phyloP scores from a whole-genome alignment of 2,888 invertebrate genomes.

The Pristionchus mayeri region DNA sequence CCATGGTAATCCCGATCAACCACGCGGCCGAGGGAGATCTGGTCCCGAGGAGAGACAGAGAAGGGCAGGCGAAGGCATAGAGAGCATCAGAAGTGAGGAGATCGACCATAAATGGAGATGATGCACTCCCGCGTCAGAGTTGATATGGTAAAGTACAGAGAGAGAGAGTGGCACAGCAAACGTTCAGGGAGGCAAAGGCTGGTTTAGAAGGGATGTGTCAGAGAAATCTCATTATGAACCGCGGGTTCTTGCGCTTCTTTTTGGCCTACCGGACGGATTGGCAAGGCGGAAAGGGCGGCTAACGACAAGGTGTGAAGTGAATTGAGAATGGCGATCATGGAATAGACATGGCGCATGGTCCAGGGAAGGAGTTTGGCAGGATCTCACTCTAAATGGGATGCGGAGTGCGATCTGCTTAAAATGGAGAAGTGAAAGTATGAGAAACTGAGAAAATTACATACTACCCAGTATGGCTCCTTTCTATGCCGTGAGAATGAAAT shows the following conservation, averaged over 20 bases:
- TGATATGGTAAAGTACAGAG: slow-evolving; percentile 19
- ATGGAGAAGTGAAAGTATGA: not conserved
- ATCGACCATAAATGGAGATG: not conserved
- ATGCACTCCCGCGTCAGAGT: not conserved
- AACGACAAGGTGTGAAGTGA: not conserved
- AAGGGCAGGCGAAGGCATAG: not conserved
- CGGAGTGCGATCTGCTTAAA: too few relatives aligned
- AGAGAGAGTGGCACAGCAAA: not conserved
- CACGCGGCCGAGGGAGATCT: not conserved
- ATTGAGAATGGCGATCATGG: too few relatives aligned
- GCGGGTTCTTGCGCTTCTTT: not conserved
- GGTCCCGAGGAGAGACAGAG: not conserved
- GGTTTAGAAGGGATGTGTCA: not conserved
- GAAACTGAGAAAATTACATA: not conserved
- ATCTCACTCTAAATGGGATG: too few relatives aligned
- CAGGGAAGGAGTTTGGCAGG: too few relatives aligned
- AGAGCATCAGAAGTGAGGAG: not conserved
- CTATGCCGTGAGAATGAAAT: not conserved
- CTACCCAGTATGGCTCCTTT: too few relatives aligned
- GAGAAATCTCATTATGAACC: slow-evolving; percentile 25
- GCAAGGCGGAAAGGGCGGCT: not conserved
- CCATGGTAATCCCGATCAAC: not conserved
- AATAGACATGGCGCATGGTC: too few relatives aligned
- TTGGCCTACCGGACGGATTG: slow-evolving; percentile 10
- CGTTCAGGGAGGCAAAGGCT: slow-evolving; percentile 1